A percentile compares a stretch with the other conserved stretches of the same genome.
Evolutionary conservation across 2,888 invertebrate species (phyloP).

Genomic region (Emesis russula): DNA sequence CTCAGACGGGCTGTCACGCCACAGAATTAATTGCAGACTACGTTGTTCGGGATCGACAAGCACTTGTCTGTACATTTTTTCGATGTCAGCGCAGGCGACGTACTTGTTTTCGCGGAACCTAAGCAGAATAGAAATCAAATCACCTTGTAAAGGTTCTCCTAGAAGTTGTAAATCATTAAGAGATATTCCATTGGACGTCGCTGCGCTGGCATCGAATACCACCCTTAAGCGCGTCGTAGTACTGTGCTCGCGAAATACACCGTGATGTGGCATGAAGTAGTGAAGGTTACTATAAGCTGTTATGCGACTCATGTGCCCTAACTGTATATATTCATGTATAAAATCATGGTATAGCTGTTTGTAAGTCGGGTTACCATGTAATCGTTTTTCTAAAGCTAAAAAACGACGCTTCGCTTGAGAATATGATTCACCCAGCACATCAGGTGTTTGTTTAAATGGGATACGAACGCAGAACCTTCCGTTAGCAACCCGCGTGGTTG

Average conservation of each 20-base stretch:
- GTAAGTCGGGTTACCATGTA: neutral
- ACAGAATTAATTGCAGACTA: neutral
- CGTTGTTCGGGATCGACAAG: neutral
- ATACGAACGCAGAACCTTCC: too few species aligned
- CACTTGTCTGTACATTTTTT: neutral
- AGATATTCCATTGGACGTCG: neutral
- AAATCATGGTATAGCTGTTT: constrained; percentile 47
- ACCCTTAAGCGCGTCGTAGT: neutral
- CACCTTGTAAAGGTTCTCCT: neutral
- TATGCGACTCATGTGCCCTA: constrained; percentile 70
- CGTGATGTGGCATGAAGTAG: constrained; percentile 56
- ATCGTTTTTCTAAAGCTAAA: neutral
- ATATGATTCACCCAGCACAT: too few species aligned
- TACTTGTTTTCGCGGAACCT: neutral
- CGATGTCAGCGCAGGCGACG: constrained; percentile 3
- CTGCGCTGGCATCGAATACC: constrained; percentile 65
- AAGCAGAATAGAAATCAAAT: too few species aligned
- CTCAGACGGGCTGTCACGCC: neutral
- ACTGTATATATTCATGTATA: constrained; percentile 67
- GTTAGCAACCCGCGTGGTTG: too few species aligned
- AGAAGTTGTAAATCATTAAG: constrained; percentile 29
- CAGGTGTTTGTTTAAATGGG: too few species aligned
- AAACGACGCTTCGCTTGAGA: too few species aligned
- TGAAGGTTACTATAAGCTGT: constrained; percentile 7
- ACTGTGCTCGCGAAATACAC: constrained; percentile 47